phyloP scores from a whole-genome alignment of 2,888 invertebrate genomes.

The Philaethria dido region DNA sequence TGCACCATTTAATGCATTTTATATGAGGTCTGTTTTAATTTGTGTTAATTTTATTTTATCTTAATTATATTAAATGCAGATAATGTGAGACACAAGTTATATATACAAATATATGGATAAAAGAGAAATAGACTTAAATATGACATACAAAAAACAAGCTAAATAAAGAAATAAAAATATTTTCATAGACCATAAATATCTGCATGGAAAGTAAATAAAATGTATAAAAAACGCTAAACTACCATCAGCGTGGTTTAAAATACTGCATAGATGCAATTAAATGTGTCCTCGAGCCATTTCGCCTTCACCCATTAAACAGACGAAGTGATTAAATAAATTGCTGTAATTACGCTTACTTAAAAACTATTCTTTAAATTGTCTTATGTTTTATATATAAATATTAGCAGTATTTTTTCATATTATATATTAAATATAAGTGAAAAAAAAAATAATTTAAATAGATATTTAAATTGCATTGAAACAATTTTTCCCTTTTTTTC shows the following conservation, averaged over 20 bases:
- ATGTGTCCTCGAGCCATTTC: constrained; percentile 9
- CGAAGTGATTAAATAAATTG: constrained; percentile 16
- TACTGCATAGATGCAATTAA: constrained; percentile 19
- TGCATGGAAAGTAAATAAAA: too few relatives aligned
- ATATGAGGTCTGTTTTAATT: too few relatives aligned
- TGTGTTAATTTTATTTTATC: too few relatives aligned
- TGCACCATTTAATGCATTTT: too few relatives aligned
- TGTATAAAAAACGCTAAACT: not conserved
- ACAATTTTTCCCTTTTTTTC: too few relatives aligned
- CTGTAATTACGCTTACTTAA: constrained; percentile 4
- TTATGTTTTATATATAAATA: not conserved
- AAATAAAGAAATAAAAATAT: too few relatives aligned
- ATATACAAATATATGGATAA: too few relatives aligned
- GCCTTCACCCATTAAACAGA: constrained; percentile 10
- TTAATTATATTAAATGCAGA: too few relatives aligned
- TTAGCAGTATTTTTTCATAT: not conserved
- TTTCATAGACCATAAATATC: too few relatives aligned
- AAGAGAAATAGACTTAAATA: too few relatives aligned
- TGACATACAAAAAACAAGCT: too few relatives aligned
- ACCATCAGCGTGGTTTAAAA: not conserved
- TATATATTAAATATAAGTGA: not conserved
- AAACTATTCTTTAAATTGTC: not conserved
- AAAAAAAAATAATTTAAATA: not conserved
- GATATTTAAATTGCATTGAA: not conserved
- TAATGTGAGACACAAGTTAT: too few relatives aligned